These are phyloP conservation scores for Diacarnus erythraeanus DNA, from an alignment of 37 sponge, comb jelly and placozoan genomes.

Conservation along the genomic window DNA sequence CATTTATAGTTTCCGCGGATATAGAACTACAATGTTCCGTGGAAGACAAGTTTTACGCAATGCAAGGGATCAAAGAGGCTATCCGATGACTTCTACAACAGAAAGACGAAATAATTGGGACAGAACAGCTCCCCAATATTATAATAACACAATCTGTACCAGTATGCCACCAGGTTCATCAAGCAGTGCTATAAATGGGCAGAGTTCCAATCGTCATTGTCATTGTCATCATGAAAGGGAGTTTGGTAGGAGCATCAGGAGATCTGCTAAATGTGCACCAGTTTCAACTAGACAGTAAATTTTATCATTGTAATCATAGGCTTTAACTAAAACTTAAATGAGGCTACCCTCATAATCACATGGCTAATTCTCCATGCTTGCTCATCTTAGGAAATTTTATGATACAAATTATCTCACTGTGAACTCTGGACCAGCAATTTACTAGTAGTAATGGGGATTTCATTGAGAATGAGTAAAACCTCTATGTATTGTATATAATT, in stretches of 20 bases:
- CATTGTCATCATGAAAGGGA: slow-evolving; percentile 2
- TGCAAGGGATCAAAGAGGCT: neutral
- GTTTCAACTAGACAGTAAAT: slow-evolving; percentile 34
- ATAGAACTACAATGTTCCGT: slow-evolving; percentile 35
- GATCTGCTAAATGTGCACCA: slow-evolving; percentile 25
- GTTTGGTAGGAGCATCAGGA: neutral
- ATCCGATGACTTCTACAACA: neutral
- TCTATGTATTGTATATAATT: too few relatives aligned
- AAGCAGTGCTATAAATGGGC: too few relatives aligned
- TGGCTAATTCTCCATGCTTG: neutral
- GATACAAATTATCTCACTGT: too few relatives aligned
- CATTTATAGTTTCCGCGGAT: slow-evolving; percentile 45
- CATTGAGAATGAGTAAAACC: too few relatives aligned
- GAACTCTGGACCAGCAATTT: too few relatives aligned
- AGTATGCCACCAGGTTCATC: too few relatives aligned
- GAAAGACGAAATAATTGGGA: too few relatives aligned
- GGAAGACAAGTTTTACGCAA: slow-evolving; percentile 10
- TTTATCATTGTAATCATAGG: neutral
- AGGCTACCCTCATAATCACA: neutral
- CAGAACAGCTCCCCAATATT: too few relatives aligned
- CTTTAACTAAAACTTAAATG: too few relatives aligned
- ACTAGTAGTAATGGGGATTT: neutral
- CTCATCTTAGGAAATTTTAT: neutral
- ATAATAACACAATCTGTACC: too few relatives aligned
- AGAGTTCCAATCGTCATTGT: too few relatives aligned